These are phyloP conservation scores for Heterochromis multidens DNA, from an alignment of 2,113 vertebrate species.

Conservation along the genomic window DNA sequence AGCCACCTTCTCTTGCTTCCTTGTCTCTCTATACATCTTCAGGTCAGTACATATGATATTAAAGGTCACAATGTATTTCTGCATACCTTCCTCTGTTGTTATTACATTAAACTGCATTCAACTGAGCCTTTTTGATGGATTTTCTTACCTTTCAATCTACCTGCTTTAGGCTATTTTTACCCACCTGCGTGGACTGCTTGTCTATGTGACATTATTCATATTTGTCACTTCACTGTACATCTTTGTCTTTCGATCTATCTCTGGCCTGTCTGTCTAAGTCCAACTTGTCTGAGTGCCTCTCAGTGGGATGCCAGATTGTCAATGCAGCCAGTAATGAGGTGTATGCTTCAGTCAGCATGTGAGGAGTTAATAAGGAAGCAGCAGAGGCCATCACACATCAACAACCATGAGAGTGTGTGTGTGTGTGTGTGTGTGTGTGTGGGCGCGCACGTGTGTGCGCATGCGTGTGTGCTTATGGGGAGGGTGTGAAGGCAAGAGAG, in stretches of 20 bases:
- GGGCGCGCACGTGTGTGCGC: background rate
- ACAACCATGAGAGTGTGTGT: slow-evolving; percentile 51
- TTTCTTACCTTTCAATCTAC: background rate
- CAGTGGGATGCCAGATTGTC: slow-evolving; percentile 54
- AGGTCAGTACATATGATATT: background rate
- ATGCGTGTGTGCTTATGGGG: background rate
- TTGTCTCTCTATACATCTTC: background rate
- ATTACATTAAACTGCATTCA: background rate
- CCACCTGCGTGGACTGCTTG: slow-evolving; percentile 28
- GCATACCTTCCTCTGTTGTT: background rate
- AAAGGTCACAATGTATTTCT: background rate
- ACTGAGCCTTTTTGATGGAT: background rate
- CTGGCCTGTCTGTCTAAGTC: slow-evolving; percentile 36
- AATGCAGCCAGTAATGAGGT: slow-evolving; percentile 70
- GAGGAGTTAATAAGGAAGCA: slow-evolving; percentile 78
- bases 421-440: slow-evolving; percentile 5
- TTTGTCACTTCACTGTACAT: slow-evolving; percentile 37
- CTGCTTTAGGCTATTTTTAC: background rate
- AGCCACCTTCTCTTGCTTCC: background rate
- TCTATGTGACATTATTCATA: slow-evolving; percentile 43
- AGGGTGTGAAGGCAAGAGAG: slow-evolving; percentile 32
- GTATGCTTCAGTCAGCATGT: slow-evolving; percentile 70
- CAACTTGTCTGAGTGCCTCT: slow-evolving; percentile 34
- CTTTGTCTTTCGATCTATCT: slow-evolving; percentile 19
- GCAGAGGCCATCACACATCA: slow-evolving; percentile 70